Percentiles rank a stretch among this genome's conserved stretches.
Evolutionary conservation across 1,140 invertebrate species (phyloP).

Genomic region (Aphidius ervi): DNA sequence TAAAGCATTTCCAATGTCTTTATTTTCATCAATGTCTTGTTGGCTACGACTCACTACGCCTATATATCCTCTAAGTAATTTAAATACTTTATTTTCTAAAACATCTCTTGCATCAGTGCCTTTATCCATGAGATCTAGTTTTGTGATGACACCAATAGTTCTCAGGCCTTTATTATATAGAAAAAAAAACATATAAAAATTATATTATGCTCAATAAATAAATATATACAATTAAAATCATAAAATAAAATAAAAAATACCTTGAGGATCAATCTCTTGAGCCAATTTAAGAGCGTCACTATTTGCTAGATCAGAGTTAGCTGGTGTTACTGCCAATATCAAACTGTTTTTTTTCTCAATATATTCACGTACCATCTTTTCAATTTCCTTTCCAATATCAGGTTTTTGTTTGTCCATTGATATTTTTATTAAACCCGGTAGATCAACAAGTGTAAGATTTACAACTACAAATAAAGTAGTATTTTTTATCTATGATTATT

Average conservation of each 20-base stretch:
- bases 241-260: constrained; percentile 46
- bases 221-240: no score
- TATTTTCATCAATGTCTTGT: constrained; percentile 94
- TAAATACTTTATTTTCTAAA: constrained; percentile 94
- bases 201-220: no score
- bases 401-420: constrained; percentile 91
- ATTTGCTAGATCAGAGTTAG: constrained; percentile 94
- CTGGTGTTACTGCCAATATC: constrained; percentile 94
- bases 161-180: constrained; percentile 65
- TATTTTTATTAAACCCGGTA: constrained; percentile 92
- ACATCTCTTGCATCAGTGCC: constrained; percentile 98
- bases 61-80: constrained; percentile 92
- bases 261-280: constrained; percentile 94
- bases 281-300: constrained; percentile 94
- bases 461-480: constrained; percentile 52
- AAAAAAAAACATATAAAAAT: no score
- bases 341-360: constrained; percentile 90
- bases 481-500: no score
- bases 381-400: constrained; percentile 92
- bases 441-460: constrained; percentile 92
- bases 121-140: constrained; percentile 99
- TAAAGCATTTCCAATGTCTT: constrained; percentile 94
- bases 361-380: constrained; percentile 92
- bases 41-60: constrained; percentile 99
- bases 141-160: constrained; percentile 99